Evolutionary conservation across 2,113 vertebrate genomes (phyloP).

Genomic region (Oncorhynchus masou): DNA sequence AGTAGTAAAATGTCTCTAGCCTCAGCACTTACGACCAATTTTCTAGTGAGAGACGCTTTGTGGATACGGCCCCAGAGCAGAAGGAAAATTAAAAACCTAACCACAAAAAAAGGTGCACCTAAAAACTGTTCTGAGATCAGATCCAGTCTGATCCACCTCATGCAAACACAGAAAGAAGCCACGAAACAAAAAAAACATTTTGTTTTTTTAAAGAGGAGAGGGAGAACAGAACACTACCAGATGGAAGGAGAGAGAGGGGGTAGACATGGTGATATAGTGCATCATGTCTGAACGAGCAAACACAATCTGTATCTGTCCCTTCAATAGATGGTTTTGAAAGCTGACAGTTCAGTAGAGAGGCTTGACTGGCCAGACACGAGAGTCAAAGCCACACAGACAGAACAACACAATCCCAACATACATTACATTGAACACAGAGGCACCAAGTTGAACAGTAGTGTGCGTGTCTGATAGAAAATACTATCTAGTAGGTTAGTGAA

Average conservation of each 20-base stretch:
- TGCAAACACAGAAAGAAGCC: slow-evolving; percentile 29
- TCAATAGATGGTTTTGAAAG: not conserved
- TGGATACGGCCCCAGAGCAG: too few relatives aligned
- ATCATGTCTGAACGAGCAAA: not conserved
- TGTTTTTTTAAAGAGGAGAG: not conserved
- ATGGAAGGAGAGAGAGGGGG: slow-evolving; percentile 10
- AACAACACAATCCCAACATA: not conserved
- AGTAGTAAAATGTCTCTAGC: too few relatives aligned
- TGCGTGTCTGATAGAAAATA: not conserved
- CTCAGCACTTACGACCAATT: too few relatives aligned
- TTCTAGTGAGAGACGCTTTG: too few relatives aligned
- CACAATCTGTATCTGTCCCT: not conserved
- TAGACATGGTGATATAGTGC: not conserved
- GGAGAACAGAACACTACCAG: not conserved
- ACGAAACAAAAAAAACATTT: not conserved
- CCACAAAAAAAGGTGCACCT: not conserved
- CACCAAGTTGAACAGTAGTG: not conserved
- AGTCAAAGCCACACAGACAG: not conserved
- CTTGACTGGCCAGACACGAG: not conserved
- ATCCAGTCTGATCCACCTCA: slow-evolving; percentile 21
- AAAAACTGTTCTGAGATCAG: not conserved
- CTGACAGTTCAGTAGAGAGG: not conserved
- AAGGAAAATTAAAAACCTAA: not conserved
- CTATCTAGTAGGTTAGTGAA: not conserved
- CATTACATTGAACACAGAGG: not conserved